phyloP scores from a whole-genome alignment of 2,113 vertebrate species.

The Xiphophorus couchianus region DNA sequence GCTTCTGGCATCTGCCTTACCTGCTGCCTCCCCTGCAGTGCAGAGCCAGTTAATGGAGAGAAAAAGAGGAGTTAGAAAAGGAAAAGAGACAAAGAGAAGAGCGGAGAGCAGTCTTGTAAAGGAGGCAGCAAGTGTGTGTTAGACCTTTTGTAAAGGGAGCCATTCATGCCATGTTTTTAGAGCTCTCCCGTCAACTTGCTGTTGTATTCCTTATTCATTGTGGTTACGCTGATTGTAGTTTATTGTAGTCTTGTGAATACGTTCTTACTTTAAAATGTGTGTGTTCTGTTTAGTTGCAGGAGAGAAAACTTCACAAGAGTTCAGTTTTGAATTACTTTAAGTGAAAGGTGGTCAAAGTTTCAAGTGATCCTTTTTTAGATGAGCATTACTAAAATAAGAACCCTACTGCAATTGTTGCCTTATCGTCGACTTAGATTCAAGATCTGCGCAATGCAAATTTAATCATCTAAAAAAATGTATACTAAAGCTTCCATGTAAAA shows the following conservation, averaged over 20 bases:
- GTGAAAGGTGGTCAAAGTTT: background rate
- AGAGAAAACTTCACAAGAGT: background rate
- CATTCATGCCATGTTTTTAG: slow-evolving; percentile 13
- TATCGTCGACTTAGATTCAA: background rate
- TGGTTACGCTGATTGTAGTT: background rate
- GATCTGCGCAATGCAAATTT: background rate
- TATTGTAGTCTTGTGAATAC: background rate
- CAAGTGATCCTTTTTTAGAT: background rate
- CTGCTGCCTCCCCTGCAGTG: slow-evolving; percentile 59
- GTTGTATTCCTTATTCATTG: background rate
- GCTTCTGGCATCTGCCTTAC: slow-evolving; percentile 69
- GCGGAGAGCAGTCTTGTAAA: slow-evolving; percentile 16
- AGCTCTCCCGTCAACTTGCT: slow-evolving; percentile 6
- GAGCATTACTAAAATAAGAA: background rate
- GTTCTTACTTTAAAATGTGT: background rate
- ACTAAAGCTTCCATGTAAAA: background rate
- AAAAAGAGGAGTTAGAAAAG: slow-evolving; percentile 8
- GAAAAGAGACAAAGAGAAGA: slow-evolving; percentile 11
- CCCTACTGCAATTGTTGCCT: background rate
- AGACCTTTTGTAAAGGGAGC: slow-evolving; percentile 20
- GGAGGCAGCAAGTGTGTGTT: background rate
- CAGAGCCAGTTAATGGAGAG: slow-evolving; percentile 33
- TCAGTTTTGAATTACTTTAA: too few species aligned
- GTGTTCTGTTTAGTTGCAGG: background rate
- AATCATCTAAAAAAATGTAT: too few species aligned